A percentile compares a stretch with the other conserved stretches of the same genome.
Evolutionary conservation across 2,888 invertebrate species (phyloP).

Genomic region (Tipula vernalis): DNA sequence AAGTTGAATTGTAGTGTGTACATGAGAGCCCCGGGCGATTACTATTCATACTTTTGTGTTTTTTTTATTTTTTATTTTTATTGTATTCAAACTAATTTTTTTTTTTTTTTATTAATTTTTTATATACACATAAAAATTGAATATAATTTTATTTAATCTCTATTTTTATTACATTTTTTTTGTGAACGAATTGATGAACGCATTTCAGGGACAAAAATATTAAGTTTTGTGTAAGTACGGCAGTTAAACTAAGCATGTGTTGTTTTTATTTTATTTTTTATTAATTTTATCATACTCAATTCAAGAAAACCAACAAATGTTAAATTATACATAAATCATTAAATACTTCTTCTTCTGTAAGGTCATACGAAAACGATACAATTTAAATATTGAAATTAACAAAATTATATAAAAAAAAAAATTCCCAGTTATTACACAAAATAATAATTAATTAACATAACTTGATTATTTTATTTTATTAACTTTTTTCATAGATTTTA

Average conservation of each 20-base stretch:
- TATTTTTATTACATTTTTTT: background rate
- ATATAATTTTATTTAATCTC: background rate
- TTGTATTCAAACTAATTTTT: background rate
- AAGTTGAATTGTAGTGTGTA: background rate
- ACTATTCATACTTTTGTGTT: background rate
- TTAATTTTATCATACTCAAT: background rate
- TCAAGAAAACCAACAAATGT: background rate
- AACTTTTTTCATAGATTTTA: background rate
- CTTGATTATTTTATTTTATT: background rate
- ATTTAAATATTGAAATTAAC: background rate
- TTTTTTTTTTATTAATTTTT: background rate
- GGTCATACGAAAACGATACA: background rate
- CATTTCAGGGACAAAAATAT: background rate
- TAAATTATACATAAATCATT: background rate
- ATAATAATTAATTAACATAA: background rate
- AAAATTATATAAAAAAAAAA: background rate
- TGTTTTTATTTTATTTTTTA: background rate
- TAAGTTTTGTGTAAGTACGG: background rate
- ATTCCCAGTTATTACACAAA: background rate
- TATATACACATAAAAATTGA: background rate
- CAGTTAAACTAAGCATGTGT: background rate
- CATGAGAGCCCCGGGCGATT: background rate
- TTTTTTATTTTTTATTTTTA: background rate
- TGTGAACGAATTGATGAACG: background rate
- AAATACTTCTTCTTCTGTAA: background rate